Percentiles rank a stretch among this genome's conserved stretches.
Conservation (phyloP, 2,888 invertebrate species). For the Meiosimyza decipiens region DNA sequence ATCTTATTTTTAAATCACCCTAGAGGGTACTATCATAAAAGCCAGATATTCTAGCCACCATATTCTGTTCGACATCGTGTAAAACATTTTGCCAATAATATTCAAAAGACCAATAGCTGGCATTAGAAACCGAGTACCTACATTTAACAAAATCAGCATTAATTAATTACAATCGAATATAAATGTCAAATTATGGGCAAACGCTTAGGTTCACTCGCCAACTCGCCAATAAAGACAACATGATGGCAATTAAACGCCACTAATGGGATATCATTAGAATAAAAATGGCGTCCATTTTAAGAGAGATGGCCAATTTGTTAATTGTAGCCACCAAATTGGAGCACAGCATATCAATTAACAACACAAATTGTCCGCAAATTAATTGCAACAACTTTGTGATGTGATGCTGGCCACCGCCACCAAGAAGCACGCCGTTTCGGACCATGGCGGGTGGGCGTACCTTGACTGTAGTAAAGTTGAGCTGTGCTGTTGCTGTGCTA, state of each 20-base stretch:
- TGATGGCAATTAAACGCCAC: constrained; percentile 10
- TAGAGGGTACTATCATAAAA: no score
- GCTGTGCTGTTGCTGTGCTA: constrained; percentile 37
- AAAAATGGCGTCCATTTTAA: constrained; percentile 14
- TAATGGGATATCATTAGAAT: constrained; percentile 25
- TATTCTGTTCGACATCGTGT: no score
- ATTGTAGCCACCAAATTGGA: constrained; percentile 17
- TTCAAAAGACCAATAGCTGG: no score
- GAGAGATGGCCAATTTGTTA: constrained; percentile 23
- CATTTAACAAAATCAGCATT: no score
- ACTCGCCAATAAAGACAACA: background rate
- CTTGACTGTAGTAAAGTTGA: background rate
- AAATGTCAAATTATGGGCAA: no score
- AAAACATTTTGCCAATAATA: no score
- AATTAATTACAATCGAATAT: no score
- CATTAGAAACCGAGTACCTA: no score
- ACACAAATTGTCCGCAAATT: constrained; percentile 62
- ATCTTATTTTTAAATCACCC: no score
- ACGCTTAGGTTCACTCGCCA: background rate
- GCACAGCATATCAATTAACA: constrained; percentile 53
- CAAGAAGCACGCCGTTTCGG: background rate
- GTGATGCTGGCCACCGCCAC: background rate
- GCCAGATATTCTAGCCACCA: no score
- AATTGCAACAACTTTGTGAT: constrained; percentile 45
- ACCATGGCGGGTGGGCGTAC: background rate